Conservation (phyloP, 2,797 vertebrate species). For the Pampus argenteus region DNA sequence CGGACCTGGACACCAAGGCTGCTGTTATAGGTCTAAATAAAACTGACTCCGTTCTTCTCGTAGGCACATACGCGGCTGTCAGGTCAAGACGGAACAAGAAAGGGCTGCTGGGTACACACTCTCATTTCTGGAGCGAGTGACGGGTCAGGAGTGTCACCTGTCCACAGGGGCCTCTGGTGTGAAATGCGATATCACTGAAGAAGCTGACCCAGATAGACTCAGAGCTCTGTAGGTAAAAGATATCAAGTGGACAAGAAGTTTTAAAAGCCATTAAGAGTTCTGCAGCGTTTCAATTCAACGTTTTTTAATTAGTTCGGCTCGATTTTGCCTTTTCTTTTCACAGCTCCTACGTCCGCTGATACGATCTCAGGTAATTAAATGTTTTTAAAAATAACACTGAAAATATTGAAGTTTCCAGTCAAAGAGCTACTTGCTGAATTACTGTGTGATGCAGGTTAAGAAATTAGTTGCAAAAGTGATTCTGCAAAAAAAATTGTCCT, state of each 20-base stretch:
- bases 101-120: slow-evolving; percentile 56
- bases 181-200: slow-evolving; percentile 53
- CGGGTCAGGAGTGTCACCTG: slow-evolving; percentile 74
- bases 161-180: slow-evolving; percentile 52
- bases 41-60: slow-evolving; percentile 48
- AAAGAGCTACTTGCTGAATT: slow-evolving; percentile 3
- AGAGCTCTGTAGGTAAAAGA: slow-evolving; percentile 29
- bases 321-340: slow-evolving; percentile 14
- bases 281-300: slow-evolving; percentile 12
- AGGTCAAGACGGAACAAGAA: slow-evolving; percentile 74
- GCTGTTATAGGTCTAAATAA: slow-evolving; percentile 72
- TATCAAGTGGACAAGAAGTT: slow-evolving; percentile 56
- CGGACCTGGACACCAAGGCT: slow-evolving; percentile 53
- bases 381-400: not conserved
- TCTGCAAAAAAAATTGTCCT: not conserved
- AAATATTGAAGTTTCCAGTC: not conserved
- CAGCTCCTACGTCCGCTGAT: slow-evolving; percentile 8
- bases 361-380: slow-evolving; percentile 36
- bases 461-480: not conserved
- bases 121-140: slow-evolving; percentile 68
- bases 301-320: slow-evolving; percentile 55
- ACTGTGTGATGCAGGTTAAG: not conserved
- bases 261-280: slow-evolving; percentile 34
- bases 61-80: not conserved
- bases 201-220: slow-evolving; percentile 44